Percentiles rank a stretch among this genome's conserved stretches.
Evolutionary conservation across 2,113 vertebrate genomes (phyloP).

Genomic region (Etheostoma cragini): DNA sequence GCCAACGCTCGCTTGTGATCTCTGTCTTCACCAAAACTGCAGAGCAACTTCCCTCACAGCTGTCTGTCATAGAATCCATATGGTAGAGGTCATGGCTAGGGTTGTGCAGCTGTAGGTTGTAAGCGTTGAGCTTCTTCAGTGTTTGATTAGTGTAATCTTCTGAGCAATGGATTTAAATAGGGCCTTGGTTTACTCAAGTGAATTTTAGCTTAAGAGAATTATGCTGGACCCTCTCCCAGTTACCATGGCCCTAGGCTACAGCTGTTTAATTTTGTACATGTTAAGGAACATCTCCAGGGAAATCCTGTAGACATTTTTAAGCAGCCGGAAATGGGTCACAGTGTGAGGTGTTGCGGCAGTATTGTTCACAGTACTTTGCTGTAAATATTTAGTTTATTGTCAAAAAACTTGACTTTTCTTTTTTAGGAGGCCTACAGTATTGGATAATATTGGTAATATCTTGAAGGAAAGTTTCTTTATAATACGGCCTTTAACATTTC

Average conservation of each 20-base stretch:
- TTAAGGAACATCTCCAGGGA: slow-evolving; percentile 70
- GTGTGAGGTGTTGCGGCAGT: slow-evolving; percentile 52
- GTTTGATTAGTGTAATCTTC: slow-evolving; percentile 49
- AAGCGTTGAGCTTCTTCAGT: slow-evolving; percentile 15
- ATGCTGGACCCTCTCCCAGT: slow-evolving; percentile 31
- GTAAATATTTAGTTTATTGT: background rate
- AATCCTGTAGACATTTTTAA: slow-evolving; percentile 63
- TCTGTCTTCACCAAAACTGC: slow-evolving; percentile 11
- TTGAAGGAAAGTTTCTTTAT: background rate
- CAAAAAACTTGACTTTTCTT: background rate
- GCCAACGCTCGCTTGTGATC: background rate
- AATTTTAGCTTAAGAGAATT: slow-evolving; percentile 56
- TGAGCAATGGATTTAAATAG: slow-evolving; percentile 52
- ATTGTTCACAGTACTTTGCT: background rate
- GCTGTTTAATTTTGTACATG: slow-evolving; percentile 68
- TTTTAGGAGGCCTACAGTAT: background rate
- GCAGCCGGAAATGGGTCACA: slow-evolving; percentile 70
- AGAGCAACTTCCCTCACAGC: slow-evolving; percentile 7
- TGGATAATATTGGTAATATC: background rate
- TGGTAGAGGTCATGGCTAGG: background rate
- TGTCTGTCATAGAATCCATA: background rate
- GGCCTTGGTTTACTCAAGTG: slow-evolving; percentile 34
- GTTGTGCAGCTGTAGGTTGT: background rate
- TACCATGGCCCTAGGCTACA: slow-evolving; percentile 44
- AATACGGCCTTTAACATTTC: background rate